Conservation (phyloP, 2,888 invertebrate genomes). For the Camptogramma bilineatum region DNA sequence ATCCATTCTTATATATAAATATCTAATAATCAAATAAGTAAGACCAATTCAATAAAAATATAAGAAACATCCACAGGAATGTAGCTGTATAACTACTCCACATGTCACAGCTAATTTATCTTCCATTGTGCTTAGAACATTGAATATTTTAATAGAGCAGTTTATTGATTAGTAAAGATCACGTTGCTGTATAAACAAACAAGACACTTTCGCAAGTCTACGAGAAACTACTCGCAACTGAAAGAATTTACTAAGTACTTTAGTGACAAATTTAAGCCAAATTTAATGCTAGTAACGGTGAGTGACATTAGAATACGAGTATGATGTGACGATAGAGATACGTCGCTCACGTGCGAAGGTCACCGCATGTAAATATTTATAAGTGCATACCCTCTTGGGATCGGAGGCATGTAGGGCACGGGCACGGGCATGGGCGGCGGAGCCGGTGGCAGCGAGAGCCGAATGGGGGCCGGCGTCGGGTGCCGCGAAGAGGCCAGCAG, state of each 20-base stretch:
- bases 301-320: conserved; percentile 17
- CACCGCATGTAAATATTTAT: conserved; percentile 32
- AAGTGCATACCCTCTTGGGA: conserved; percentile 50
- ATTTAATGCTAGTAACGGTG: conserved; percentile 7
- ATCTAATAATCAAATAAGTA: neutral
- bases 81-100: neutral
- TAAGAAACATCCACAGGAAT: neutral
- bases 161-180: conserved; percentile 11
- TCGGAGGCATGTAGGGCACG: conserved; percentile 30
- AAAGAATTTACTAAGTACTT: conserved; percentile 17
- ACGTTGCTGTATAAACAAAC: conserved; percentile 23
- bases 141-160: neutral
- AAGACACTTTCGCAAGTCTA: conserved; percentile 11
- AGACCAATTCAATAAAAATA: neutral
- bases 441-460: conserved; percentile 36
- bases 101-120: conserved; percentile 9
- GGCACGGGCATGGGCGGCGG: conserved; percentile 39
- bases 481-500: conserved; percentile 33
- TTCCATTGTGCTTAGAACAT: conserved; percentile 8
- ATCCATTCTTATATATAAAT: too few relatives aligned
- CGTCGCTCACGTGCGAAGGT: conserved; percentile 20
- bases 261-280: neutral
- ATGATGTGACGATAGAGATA: conserved; percentile 13
- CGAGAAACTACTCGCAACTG: neutral
- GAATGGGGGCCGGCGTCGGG: conserved; percentile 42